Conservation (phyloP, 2,797 vertebrate species). For the Gephyroberyx darwinii region DNA sequence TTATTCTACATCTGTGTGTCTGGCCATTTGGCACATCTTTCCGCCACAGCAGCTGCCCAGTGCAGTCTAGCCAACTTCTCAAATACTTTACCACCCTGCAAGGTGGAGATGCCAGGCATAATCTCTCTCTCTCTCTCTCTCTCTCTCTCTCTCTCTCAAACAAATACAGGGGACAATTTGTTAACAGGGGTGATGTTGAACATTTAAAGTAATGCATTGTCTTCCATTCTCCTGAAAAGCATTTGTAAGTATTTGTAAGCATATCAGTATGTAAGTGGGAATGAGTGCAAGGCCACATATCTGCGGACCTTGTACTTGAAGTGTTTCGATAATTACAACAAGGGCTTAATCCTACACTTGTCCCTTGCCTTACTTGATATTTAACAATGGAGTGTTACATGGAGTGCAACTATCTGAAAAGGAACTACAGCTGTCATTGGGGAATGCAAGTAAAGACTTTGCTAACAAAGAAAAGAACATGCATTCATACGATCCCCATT, state of each 20-base stretch:
- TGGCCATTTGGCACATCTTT: slow-evolving; percentile 63
- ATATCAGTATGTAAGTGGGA: slow-evolving; percentile 28
- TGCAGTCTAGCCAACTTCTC: slow-evolving; percentile 59
- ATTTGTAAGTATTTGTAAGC: slow-evolving; percentile 27
- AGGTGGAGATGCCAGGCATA: slow-evolving; percentile 53
- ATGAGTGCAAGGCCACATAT: no score
- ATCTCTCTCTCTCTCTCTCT: slow-evolving; percentile 53
- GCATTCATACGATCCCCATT: no score
- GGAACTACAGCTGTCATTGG: slow-evolving; percentile 11
- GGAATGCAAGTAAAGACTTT: slow-evolving; percentile 1
- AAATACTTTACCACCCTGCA: slow-evolving; percentile 59
- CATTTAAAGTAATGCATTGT: not conserved
- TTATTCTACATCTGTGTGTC: slow-evolving; percentile 72
- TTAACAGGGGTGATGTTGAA: no score
- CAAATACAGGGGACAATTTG: no score
- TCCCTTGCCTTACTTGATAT: no score
- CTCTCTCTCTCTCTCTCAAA: slow-evolving; percentile 30
- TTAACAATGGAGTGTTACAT: no score
- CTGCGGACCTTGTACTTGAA: no score
- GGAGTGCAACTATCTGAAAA: no score
- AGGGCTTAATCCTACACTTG: no score
- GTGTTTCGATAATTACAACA: no score
- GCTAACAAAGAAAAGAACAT: no score
- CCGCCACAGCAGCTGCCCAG: slow-evolving; percentile 64
- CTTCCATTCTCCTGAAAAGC: slow-evolving; percentile 1